Evolutionary conservation across 2,888 invertebrate genomes (phyloP), one percentile per base, ranked within the genome.

Genomic region (Allygus modestus): DNA sequence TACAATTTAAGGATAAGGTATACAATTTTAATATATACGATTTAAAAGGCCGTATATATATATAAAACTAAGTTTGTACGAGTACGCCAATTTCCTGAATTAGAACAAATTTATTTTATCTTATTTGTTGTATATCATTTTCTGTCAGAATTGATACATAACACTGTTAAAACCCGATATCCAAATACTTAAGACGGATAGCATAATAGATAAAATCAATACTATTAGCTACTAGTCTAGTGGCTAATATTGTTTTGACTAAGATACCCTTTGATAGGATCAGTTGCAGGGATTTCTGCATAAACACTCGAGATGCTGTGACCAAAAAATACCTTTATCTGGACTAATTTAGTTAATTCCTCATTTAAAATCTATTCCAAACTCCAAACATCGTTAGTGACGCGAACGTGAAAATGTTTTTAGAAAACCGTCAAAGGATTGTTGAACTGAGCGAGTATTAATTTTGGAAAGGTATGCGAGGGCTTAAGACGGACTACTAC

Each of bases 321-420:
- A 9, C 46, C 58, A 28, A 15, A 65, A 65, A 65, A 65, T 65
- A 17, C 65, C 23, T 23, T 28, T 28, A 65, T 65, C 65, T 65
- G 15, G 15, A 15, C 65, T 31, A 65, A 28, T 65, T 65, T 65
- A 65, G 65, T 65, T 65, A 65, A 65, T 65, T 65, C 65, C 65
- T 15, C 65, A 65, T 65, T 65, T 65, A 65, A 58, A 65, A 65
- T 17, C 65, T 54, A 31, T 17, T 28, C 65, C 15, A 28, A 23
- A 4, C 65, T 28, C 28, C 31, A 65, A 65, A 65, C 65, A 65
- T 65, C 65, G 65, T 65, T 65, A 65, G 65, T 11, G 54, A 23
- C 4, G 54, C 5, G 54, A 15, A 23, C 1, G 54, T 2, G 12
- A 46, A 46, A 11, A 46, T 46, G 17, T 46, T 15, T 46, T 46